Percentiles rank a stretch among this genome's conserved stretches.
Evolutionary conservation across 2,888 invertebrate species (phyloP).

Genomic region (Athetis lepigone): DNA sequence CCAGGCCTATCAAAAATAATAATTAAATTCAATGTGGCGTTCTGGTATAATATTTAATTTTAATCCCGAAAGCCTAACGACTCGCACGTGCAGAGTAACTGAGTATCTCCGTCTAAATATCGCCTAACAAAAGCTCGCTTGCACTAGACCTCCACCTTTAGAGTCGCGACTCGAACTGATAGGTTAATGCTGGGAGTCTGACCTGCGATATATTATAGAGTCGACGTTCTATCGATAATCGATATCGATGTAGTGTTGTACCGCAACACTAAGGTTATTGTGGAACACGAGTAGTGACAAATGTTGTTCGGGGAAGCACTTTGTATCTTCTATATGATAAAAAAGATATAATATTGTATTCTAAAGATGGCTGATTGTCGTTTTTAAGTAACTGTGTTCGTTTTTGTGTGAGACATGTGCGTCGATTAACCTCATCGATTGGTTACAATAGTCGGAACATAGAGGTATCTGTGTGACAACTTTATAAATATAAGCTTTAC

Average conservation of each 20-base stretch:
- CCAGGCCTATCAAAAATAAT: no score
- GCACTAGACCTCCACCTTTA: conserved; percentile 2
- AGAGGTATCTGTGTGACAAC: not conserved
- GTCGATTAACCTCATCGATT: conserved; percentile 17
- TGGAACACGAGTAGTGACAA: conserved; percentile 48
- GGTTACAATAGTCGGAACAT: not conserved
- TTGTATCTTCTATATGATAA: conserved; percentile 43
- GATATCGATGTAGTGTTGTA: conserved; percentile 53
- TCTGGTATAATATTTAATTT: no score
- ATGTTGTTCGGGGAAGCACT: conserved; percentile 25
- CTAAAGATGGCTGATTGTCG: conserved; percentile 7
- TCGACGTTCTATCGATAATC: conserved; percentile 61
- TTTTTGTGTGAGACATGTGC: conserved; percentile 15
- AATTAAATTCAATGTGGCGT: no score
- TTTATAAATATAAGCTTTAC: no score
- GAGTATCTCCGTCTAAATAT: not conserved
- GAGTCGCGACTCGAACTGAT: conserved; percentile 58
- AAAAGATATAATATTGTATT: conserved; percentile 17
- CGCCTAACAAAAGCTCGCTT: conserved; percentile 32
- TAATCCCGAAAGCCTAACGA: no score
- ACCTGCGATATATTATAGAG: conserved; percentile 67
- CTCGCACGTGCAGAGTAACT: no score
- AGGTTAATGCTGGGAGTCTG: conserved; percentile 67
- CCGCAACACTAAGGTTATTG: conserved; percentile 38
- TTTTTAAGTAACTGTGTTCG: not conserved